Evolutionary conservation across 2,888 invertebrate genomes (phyloP).

Genomic region (Scaptomyza parva): DNA sequence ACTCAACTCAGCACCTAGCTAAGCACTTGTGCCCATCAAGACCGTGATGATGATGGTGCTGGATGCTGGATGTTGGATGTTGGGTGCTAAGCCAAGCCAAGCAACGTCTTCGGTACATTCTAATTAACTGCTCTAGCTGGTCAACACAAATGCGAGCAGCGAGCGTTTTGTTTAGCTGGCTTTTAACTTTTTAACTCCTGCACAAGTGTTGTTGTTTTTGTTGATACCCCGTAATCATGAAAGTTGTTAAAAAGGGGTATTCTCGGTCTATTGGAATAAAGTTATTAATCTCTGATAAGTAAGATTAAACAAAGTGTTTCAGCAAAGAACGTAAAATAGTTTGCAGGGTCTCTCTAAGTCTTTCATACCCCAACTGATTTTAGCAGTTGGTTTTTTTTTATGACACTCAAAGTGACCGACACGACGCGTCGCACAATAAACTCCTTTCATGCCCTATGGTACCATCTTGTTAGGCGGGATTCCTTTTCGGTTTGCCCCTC

Average conservation of each 20-base stretch:
- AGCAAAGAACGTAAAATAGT: too few relatives aligned
- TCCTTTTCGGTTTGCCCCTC: constrained; percentile 48
- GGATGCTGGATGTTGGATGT: constrained; percentile 18
- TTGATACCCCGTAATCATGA: constrained; percentile 25
- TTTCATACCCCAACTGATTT: neutral
- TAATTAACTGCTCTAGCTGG: constrained; percentile 81
- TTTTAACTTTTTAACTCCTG: constrained; percentile 73
- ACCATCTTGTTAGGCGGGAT: constrained; percentile 73
- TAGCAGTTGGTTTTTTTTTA: constrained; percentile 58
- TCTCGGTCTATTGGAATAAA: neutral
- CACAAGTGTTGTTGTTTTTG: constrained; percentile 9
- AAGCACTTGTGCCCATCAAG: constrained; percentile 24
- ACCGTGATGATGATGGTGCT: constrained; percentile 20
- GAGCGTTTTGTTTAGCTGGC: constrained; percentile 73
- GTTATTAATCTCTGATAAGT: too few relatives aligned
- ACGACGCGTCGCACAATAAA: constrained; percentile 74
- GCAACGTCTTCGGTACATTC: constrained; percentile 62
- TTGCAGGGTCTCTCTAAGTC: constrained; percentile 7
- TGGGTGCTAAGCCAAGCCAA: neutral
- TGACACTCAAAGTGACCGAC: constrained; percentile 80
- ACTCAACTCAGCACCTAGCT: constrained; percentile 17
- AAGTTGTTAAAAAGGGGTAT: constrained; percentile 6
- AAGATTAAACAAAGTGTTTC: too few relatives aligned
- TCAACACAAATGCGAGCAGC: constrained; percentile 77
- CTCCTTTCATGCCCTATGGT: constrained; percentile 75